Evolutionary conservation across 1,140 invertebrate genomes (phyloP).

Genomic region (Mycetomoellerius zeteki): DNA sequence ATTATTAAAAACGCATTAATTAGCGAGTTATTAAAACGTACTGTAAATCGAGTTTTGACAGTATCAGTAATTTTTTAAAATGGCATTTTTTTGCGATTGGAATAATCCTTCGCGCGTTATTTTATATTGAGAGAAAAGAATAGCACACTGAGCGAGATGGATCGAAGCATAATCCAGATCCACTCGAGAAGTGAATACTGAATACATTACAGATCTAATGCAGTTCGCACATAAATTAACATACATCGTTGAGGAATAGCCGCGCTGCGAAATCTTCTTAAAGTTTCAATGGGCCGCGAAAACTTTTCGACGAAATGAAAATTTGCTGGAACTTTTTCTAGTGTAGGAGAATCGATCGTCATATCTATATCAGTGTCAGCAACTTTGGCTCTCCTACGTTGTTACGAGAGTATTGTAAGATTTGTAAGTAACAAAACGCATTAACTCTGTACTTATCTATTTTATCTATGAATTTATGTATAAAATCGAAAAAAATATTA

Average conservation of each 20-base stretch:
- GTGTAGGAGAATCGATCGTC: conserved; percentile 33
- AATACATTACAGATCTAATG: conserved; percentile 74
- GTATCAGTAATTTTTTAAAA: background rate
- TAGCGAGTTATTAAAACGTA: too few relatives aligned
- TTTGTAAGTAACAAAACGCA: background rate
- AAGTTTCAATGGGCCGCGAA: conserved; percentile 77
- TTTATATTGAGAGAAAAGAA: conserved; percentile 4
- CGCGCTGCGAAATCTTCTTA: conserved; percentile 69
- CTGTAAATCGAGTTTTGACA: background rate
- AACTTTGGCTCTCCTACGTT: conserved; percentile 13
- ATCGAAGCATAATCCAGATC: conserved; percentile 63
- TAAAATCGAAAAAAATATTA: background rate
- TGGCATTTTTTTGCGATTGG: background rate
- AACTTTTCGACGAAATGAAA: conserved; percentile 76
- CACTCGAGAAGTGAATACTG: conserved; percentile 68
- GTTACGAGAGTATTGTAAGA: conserved; percentile 4
- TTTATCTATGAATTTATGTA: too few relatives aligned
- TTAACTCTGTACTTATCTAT: background rate
- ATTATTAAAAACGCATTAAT: conserved; percentile 3
- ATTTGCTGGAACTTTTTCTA: conserved; percentile 65
- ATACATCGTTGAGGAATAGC: conserved; percentile 68
- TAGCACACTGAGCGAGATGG: conserved; percentile 15
- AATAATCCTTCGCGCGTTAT: conserved; percentile 16
- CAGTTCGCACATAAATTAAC: conserved; percentile 78
- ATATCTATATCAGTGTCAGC: conserved; percentile 32